Evolutionary conservation across 2,888 invertebrate species (phyloP), one percentile per base, ranked within the genome.

Genomic region (Hyposoter dolosus): DNA sequence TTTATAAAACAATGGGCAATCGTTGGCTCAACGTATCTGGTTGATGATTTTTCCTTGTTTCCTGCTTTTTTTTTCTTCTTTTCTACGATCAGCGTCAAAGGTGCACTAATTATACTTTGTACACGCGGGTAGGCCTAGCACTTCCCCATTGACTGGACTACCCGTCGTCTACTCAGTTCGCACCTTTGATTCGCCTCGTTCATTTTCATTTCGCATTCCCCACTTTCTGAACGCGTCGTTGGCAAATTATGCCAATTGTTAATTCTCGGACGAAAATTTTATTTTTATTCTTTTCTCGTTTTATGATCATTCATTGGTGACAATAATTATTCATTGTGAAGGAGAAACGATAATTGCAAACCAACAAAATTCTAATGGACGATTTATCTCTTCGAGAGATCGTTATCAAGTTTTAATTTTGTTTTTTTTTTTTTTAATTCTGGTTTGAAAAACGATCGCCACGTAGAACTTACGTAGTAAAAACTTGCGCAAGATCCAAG

Each of bases 141-240:
- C 92, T 92, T 92, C 92, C 92, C 92, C 92, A 91, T 91, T 72
- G 90, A 90, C 90, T 90, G 91, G 90, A 91, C 89, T 90, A 92
- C 88, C 88, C 86, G 84, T 66, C 82, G 50, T 76, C 82, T 53
- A 84, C 83, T 85, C 78, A 65, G 84, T 82, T 47, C 77, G 28
- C 78, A 40, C 66, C 83, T 66, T 71, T 6, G 74, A 81, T 76
- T 72, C 71, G 65, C 68, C 65, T 82, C 69, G 75, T 78, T 76
- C 66, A 74, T 78, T 60, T 15, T 80, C 40, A 23, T 40, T n/a
- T 47, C 12, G 32, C 12, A 17, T 47, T 66, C 60, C 53, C 6
- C 6, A 32, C 43, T 17, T 40, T 15, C 35, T 43, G 6, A 43
- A 32, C 50, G 9, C 50, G 12, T 60, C 69, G 35, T 45, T 56